Percentiles rank a stretch among this genome's conserved stretches.
These are phyloP conservation scores for Hephaestus fuliginosus DNA, from an alignment of 2,797 vertebrate species.

Conservation along the genomic window DNA sequence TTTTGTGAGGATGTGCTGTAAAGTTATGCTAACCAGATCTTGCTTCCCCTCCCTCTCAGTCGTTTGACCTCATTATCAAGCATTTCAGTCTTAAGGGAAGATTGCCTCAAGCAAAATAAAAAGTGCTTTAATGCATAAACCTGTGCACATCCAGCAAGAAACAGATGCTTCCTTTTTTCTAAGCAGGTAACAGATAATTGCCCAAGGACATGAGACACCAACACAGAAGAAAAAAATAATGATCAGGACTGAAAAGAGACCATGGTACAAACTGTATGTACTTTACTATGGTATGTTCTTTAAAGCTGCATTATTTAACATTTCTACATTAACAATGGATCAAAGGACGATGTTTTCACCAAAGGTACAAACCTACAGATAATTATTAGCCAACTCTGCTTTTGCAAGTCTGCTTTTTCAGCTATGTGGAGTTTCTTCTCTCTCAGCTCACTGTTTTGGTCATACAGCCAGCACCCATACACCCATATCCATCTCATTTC, in stretches of 20 bases:
- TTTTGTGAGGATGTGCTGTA: slow-evolving; percentile 25
- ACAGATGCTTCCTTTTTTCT: neutral
- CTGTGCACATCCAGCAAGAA: slow-evolving; percentile 31
- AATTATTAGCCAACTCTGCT: neutral
- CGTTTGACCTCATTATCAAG: slow-evolving; percentile 62
- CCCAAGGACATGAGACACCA: slow-evolving; percentile 30
- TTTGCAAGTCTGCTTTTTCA: no score
- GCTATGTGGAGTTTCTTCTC: neutral
- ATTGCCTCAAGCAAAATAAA: slow-evolving; percentile 45
- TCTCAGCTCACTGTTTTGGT: slow-evolving; percentile 3
- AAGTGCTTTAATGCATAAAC: slow-evolving; percentile 35
- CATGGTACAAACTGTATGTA: neutral
- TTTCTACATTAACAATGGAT: neutral
- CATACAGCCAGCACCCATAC: neutral
- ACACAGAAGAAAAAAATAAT: slow-evolving; percentile 2
- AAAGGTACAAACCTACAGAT: no score
- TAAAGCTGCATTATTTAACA: neutral
- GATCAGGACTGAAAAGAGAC: neutral
- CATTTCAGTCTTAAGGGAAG: slow-evolving; percentile 37
- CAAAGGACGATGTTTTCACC: neutral
- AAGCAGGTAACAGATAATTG: slow-evolving; percentile 34
- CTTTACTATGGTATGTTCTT: neutral
- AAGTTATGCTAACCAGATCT: slow-evolving; percentile 44
- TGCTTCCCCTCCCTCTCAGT: slow-evolving; percentile 24
- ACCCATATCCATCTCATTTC: neutral